These are phyloP conservation scores for Smutsia temminckii DNA, from an alignment of 2,797 vertebrate species.

Conservation along the genomic window DNA sequence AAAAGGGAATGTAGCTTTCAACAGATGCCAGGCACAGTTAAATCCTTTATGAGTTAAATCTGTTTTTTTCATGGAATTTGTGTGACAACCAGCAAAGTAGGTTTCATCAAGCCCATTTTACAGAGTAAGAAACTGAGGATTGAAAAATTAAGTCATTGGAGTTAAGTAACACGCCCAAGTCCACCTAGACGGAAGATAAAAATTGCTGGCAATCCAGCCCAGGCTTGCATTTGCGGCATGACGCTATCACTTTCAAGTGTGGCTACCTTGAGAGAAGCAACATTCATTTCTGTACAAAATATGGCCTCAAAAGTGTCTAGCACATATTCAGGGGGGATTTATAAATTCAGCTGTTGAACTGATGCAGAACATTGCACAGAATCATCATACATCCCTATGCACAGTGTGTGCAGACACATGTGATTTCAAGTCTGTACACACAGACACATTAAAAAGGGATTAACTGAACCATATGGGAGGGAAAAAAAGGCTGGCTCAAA, in stretches of 20 bases:
- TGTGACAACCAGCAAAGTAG: background rate
- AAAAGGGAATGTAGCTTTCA: background rate
- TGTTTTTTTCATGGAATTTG: background rate
- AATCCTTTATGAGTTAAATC: background rate
- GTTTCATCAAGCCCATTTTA: background rate
- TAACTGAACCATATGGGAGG: background rate
- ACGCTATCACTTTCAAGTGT: background rate
- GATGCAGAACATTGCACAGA: background rate
- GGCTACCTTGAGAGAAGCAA: background rate
- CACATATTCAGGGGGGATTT: rapidly evolving
- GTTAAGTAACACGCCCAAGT: background rate
- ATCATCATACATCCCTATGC: no score
- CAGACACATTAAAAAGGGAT: background rate
- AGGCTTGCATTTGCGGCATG: background rate
- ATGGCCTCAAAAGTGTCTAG: background rate
- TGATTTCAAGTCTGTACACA: background rate
- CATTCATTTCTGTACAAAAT: background rate
- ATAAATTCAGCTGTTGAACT: background rate
- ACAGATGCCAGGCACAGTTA: background rate
- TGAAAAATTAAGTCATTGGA: no score
- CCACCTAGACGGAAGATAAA: background rate
- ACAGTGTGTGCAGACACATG: background rate
- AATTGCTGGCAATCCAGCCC: background rate
- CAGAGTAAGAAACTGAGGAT: background rate
- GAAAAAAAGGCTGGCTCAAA: background rate